Evolutionary conservation across 2,113 vertebrate genomes (phyloP), one percentile per base, ranked within the genome.

Genomic region (Apodemus sylvaticus): DNA sequence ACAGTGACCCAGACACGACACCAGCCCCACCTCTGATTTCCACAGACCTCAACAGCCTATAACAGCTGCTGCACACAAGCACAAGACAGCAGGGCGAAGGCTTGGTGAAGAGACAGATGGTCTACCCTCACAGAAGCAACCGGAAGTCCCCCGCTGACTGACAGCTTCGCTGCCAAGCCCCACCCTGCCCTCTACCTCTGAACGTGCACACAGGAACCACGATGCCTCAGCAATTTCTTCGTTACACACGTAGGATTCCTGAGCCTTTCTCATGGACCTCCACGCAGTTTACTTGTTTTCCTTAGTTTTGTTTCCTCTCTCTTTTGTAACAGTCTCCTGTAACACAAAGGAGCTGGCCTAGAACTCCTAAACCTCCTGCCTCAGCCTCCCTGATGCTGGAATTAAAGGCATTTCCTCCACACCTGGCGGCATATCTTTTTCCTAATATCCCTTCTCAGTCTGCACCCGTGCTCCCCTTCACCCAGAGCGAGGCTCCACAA

Each of bases 11-110:
- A 89, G 64, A 82, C 2, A 0, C 0, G 42, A 86, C 42, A 26
- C 26, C 0, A 4, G 14, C 39, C 34, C 62, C 53, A 55, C 55
- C 79, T 62, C 77, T 62, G 1, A 70, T 48, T 48, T n/a, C 42
- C 95, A 55, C 73, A 76, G 13, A 5, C 0, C 12, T 14, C 0
- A 10, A 34, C 58, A 60, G 42, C 24, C 0, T 0, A 24, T 48
- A 58, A 26, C 70, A 81, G 77, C 88, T 51, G 85, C 31, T 26
- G 48, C 83, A 17, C 1, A 5, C 29, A 39, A 24, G 42, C 88
- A 34, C 19, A 2, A 8, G 55, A n/a, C 55, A n/a, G 34, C 0
- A 0, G 34, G 45, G 74, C 16, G 1, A 19, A 71, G 62, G 86
- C 6, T 42, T 26, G 6, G 19, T 17, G 68, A 39, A 39, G n/a